phyloP scores from a whole-genome alignment of 2,888 invertebrate genomes.

The Orthosia gracilis region DNA sequence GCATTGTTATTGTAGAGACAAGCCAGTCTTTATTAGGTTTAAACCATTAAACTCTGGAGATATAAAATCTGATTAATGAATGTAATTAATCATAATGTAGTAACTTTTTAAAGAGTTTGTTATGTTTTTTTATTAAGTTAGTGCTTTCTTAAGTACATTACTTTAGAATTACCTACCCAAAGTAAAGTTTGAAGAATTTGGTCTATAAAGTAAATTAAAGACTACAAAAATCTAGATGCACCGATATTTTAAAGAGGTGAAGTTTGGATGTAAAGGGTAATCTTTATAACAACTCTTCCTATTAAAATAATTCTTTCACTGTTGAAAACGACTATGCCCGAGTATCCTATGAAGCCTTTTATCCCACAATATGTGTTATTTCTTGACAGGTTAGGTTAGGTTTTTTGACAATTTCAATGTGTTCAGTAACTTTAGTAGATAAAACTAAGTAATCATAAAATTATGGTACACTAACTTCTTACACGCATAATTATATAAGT shows the following conservation, averaged over 20 bases:
- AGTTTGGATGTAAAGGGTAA: background rate
- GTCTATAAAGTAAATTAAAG: background rate
- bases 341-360: background rate
- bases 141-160: constrained; percentile 1
- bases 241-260: background rate
- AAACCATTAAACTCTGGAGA: constrained; percentile 23
- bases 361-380: background rate
- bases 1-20: constrained; percentile 23
- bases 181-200: background rate
- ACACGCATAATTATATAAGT: no score
- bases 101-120: constrained; percentile 34
- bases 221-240: background rate
- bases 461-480: no score
- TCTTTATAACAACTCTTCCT: no score
- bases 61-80: constrained; percentile 42
- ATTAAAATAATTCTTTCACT: no score
- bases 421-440: background rate
- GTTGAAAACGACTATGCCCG: no score
- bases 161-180: background rate
- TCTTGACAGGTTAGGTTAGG: background rate
- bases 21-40: constrained; percentile 23
- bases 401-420: background rate
- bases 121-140: constrained; percentile 18
- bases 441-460: background rate
- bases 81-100: constrained; percentile 43